Percentiles rank a stretch among this genome's conserved stretches.
Conservation (phyloP, 2,113 vertebrate genomes). For the Cololabis saira region DNA sequence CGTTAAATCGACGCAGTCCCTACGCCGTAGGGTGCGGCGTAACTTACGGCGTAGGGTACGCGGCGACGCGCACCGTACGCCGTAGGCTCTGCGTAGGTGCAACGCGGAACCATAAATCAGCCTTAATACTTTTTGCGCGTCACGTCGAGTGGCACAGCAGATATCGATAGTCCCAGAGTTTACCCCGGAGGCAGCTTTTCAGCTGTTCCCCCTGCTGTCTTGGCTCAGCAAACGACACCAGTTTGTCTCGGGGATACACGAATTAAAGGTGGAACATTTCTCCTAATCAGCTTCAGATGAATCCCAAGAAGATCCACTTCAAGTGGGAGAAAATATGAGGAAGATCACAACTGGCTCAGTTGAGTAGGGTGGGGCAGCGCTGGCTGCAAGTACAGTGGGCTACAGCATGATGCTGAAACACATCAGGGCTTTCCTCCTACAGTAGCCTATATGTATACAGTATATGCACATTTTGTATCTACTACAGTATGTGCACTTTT, state of each 20-base stretch:
- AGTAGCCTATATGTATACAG: too few species aligned
- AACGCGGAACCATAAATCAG: too few species aligned
- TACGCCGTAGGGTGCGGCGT: too few species aligned
- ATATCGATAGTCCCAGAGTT: slow-evolving; percentile 33
- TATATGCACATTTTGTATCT: background rate
- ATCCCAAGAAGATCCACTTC: background rate
- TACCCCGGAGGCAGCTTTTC: slow-evolving; percentile 34
- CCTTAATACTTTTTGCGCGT: slow-evolving; percentile 22
- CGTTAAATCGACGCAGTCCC: too few species aligned
- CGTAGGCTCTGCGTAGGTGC: too few species aligned
- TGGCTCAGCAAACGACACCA: slow-evolving; percentile 2
- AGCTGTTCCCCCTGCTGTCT: slow-evolving; percentile 10
- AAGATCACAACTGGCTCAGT: slow-evolving; percentile 14
- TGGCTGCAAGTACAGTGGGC: slow-evolving; percentile 43
- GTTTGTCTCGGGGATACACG: slow-evolving; percentile 2
- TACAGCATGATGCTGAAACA: slow-evolving; percentile 10
- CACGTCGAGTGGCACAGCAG: slow-evolving; percentile 36
- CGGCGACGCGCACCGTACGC: too few species aligned
- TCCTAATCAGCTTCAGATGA: background rate
- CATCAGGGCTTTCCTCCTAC: background rate
- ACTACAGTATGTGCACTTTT: background rate
- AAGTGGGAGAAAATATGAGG: background rate
- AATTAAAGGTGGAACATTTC: background rate
- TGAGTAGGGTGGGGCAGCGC: slow-evolving; percentile 59
- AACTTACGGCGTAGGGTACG: too few species aligned